Evolutionary conservation across 2,113 vertebrate genomes (phyloP).

Genomic region (Dipodomys merriami): DNA sequence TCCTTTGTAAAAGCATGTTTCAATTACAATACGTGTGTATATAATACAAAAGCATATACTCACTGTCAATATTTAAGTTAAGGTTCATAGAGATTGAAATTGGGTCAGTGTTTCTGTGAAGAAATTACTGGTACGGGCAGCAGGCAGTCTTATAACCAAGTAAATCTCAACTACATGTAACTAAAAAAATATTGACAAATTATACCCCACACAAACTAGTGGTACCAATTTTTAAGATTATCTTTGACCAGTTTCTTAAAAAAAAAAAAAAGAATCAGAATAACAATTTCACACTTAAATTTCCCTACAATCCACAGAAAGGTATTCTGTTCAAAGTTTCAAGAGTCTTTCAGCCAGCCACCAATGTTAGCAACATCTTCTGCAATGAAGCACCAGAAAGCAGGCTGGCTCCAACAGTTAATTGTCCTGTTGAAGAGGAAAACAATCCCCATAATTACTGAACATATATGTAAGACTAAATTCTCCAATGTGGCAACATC

Average conservation of each 20-base stretch:
- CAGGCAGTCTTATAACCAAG: not conserved
- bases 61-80: conserved; percentile 24
- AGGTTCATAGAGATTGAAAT: conserved; percentile 5
- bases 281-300: conserved; percentile 59
- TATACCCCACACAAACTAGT: not conserved
- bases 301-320: conserved; percentile 55
- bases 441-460: conserved; percentile 48
- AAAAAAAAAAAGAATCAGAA: not conserved
- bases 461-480: conserved; percentile 56
- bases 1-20: conserved; percentile 22
- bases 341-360: conserved; percentile 23
- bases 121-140: not conserved
- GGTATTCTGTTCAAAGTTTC: conserved; percentile 51
- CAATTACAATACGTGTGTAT: conserved; percentile 24
- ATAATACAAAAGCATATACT: not conserved
- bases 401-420: conserved; percentile 40
- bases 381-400: conserved; percentile 46
- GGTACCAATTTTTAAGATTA: not conserved
- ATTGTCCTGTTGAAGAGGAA: conserved; percentile 52
- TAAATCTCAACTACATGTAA: not conserved
- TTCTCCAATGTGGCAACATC: conserved; percentile 61
- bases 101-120: not conserved
- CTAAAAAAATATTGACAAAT: not conserved
- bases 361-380: conserved; percentile 48
- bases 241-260: conserved; percentile 25